These are phyloP conservation scores for Antennarius maculatus DNA, from an alignment of 2,797 vertebrate genomes.

Conservation along the genomic window DNA sequence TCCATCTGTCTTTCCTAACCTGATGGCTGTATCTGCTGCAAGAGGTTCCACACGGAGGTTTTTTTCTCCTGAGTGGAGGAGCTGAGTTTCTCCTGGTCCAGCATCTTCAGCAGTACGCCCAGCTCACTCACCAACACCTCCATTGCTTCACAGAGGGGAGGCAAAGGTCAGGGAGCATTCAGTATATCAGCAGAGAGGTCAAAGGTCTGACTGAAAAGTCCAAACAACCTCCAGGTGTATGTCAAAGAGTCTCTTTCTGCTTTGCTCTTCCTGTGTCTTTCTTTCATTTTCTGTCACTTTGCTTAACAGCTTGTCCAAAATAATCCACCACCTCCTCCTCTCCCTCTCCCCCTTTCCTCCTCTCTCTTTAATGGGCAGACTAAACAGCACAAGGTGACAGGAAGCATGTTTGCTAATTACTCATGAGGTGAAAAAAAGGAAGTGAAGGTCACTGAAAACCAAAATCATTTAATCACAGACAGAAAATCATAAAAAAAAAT, in stretches of 20 bases:
- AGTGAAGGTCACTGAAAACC: neutral
- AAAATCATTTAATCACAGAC: too few species aligned
- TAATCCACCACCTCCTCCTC: conserved; percentile 25
- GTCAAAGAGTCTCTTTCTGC: conserved; percentile 29
- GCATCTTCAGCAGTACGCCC: conserved; percentile 89
- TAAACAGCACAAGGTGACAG: conserved; percentile 57
- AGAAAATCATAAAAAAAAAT: neutral
- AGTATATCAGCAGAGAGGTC: conserved; percentile 43
- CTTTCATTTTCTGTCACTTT: conserved; percentile 50
- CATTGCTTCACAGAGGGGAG: conserved; percentile 80
- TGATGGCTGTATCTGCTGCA: conserved; percentile 91
- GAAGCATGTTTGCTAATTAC: conserved; percentile 41
- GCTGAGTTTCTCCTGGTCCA: conserved; percentile 95
- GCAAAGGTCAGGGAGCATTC: conserved; percentile 41
- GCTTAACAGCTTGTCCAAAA: conserved; percentile 48
- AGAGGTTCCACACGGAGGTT: conserved; percentile 88
- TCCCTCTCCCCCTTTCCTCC: conserved; percentile 14
- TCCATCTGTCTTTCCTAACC: conserved; percentile 59
- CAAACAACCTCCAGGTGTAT: conserved; percentile 60
- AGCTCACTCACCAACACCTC: conserved; percentile 95
- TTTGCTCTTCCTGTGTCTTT: conserved; percentile 18
- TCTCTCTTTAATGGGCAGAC: conserved; percentile 43
- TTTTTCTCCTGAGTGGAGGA: conserved; percentile 93
- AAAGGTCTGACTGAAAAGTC: conserved; percentile 60
- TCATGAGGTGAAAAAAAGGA: conserved; percentile 38